These are phyloP conservation scores for Eilema caniola DNA, from an alignment of 2,888 invertebrate species.

Conservation along the genomic window DNA sequence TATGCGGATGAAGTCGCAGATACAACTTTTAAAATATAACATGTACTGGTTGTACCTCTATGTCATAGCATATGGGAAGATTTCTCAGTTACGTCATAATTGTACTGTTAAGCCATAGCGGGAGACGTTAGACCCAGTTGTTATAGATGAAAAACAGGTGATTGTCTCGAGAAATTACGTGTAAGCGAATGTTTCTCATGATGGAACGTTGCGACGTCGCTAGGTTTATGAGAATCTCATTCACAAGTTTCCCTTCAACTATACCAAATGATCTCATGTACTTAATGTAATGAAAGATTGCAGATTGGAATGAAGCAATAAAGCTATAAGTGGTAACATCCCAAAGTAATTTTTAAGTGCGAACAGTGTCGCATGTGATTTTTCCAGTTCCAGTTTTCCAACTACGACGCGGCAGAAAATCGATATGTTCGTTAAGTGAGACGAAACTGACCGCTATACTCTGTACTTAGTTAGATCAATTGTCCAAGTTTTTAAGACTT, in stretches of 20 bases:
- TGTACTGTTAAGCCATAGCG: slow-evolving; percentile 43
- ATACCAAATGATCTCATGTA: slow-evolving; percentile 5
- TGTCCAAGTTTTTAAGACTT: too few relatives aligned
- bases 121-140: slow-evolving; percentile 44
- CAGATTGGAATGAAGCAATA: neutral
- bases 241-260: slow-evolving; percentile 39
- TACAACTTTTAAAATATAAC: neutral
- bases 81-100: slow-evolving; percentile 44
- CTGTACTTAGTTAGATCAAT: too few relatives aligned
- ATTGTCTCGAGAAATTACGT: slow-evolving; percentile 51
- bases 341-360: too few relatives aligned
- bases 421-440: too few relatives aligned
- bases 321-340: neutral
- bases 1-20: too few relatives aligned
- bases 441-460: too few relatives aligned
- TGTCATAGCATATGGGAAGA: slow-evolving; percentile 31
- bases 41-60: neutral
- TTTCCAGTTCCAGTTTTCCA: too few relatives aligned
- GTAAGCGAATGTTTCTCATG: slow-evolving; percentile 51
- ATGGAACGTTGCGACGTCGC: slow-evolving; percentile 27
- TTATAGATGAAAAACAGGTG: slow-evolving; percentile 39
- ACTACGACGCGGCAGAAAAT: too few relatives aligned
- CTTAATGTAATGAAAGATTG: neutral
- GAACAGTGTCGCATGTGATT: too few relatives aligned
- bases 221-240: slow-evolving; percentile 42